Evolutionary conservation across 1,140 invertebrate species (phyloP).

Genomic region (Panagrolaimus sp.): DNA sequence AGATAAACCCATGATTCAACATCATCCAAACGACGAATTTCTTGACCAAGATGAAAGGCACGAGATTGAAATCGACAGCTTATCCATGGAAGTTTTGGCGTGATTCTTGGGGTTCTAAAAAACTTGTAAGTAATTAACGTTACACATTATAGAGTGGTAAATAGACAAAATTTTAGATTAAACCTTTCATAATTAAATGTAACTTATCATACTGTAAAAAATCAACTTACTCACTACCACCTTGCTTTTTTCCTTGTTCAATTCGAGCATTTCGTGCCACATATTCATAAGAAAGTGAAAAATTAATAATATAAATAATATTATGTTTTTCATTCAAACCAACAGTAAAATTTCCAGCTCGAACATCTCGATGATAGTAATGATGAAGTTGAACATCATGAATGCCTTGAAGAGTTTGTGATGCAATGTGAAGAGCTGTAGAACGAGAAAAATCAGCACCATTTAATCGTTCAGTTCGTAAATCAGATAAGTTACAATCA

Average conservation of each 20-base stretch:
- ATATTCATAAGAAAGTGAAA: constrained; percentile 8
- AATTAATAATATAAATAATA: not conserved
- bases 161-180: too few relatives aligned
- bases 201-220: too few relatives aligned
- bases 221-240: not conserved
- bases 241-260: not conserved
- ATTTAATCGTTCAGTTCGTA: not conserved
- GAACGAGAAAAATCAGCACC: not conserved
- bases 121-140: too few relatives aligned
- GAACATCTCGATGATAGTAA: not conserved
- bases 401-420: not conserved
- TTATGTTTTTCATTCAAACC: not conserved
- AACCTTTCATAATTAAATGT: too few relatives aligned
- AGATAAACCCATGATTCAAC: constrained; percentile 1
- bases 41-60: not conserved
- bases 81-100: not conserved
- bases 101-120: not conserved
- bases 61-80: not conserved
- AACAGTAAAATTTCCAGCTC: not conserved
- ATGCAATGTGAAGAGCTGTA: not conserved
- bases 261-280: not conserved
- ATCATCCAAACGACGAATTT: not conserved
- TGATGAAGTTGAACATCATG: constrained; percentile 12
- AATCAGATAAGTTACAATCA: not conserved
- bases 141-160: too few relatives aligned